Evolutionary conservation across 2,888 invertebrate species (phyloP).

Genomic region (Eupithecia subumbrata): DNA sequence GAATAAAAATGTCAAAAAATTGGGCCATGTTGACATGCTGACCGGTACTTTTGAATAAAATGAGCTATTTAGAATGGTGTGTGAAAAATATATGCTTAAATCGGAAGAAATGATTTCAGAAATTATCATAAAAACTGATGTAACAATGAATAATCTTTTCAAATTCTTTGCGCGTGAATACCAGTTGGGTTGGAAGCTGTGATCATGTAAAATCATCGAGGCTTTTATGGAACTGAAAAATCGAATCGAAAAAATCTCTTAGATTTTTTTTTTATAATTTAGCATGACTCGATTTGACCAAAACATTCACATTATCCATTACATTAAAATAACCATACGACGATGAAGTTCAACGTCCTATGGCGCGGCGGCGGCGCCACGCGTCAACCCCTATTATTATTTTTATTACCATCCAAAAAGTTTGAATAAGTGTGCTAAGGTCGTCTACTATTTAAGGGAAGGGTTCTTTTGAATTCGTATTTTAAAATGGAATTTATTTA

Average conservation of each 20-base stretch:
- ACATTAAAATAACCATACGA: conserved; percentile 30
- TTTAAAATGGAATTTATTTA: conserved; percentile 54
- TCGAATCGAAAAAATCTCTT: neutral
- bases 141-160: neutral
- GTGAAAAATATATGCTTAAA: neutral
- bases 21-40: conserved; percentile 14
- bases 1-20: conserved; percentile 26
- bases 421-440: conserved; percentile 71
- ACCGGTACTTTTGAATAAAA: conserved; percentile 15
- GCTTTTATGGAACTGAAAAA: neutral
- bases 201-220: neutral
- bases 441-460: conserved; percentile 59
- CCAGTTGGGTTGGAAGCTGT: neutral
- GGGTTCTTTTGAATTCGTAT: conserved; percentile 52
- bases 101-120: neutral
- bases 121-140: neutral
- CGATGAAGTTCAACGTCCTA: conserved; percentile 70
- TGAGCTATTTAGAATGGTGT: conserved; percentile 2
- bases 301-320: conserved; percentile 24
- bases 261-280: neutral
- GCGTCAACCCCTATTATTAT: conserved; percentile 70
- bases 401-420: conserved; percentile 61
- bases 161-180: neutral
- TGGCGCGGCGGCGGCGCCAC: conserved; percentile 57
- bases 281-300: neutral